These are phyloP conservation scores for Apeira syringaria DNA, from an alignment of 2,888 invertebrate species.

Conservation along the genomic window DNA sequence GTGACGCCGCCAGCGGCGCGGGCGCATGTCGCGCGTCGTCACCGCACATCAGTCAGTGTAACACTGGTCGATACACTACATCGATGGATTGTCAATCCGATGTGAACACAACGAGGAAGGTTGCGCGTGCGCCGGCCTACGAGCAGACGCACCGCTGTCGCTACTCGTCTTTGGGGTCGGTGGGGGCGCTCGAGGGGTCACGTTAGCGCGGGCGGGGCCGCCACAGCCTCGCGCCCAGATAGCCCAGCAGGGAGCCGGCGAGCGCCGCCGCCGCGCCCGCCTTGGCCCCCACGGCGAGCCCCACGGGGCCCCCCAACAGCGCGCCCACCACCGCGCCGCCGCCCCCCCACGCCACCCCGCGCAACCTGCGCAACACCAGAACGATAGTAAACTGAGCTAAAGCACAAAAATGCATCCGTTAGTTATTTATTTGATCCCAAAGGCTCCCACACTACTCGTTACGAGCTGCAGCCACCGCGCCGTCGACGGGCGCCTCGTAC, in stretches of 20 bases:
- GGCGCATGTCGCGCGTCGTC: too few species aligned
- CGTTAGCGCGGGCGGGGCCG: slow-evolving; percentile 11
- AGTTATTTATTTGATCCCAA: too few species aligned
- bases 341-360: slow-evolving; percentile 46
- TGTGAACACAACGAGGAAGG: too few species aligned
- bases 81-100: too few species aligned
- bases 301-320: slow-evolving; percentile 57
- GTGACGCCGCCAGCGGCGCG: too few species aligned
- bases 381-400: too few species aligned
- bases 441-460: too few species aligned
- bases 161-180: slow-evolving; percentile 3
- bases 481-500: too few species aligned
- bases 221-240: slow-evolving; percentile 28
- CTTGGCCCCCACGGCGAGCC: slow-evolving; percentile 45
- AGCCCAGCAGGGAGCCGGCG: slow-evolving; percentile 12
- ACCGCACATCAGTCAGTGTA: too few species aligned
- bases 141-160: slow-evolving; percentile 9
- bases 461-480: too few species aligned
- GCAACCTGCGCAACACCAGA: slow-evolving; percentile 39
- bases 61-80: too few species aligned
- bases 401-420: too few species aligned
- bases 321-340: slow-evolving; percentile 57
- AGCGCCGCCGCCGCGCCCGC: slow-evolving; percentile 32
- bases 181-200: slow-evolving; percentile 21
- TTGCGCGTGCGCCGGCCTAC: not conserved